These are phyloP conservation scores for Bos indicus DNA, from an alignment of 2,113 vertebrate species.

Conservation along the genomic window DNA sequence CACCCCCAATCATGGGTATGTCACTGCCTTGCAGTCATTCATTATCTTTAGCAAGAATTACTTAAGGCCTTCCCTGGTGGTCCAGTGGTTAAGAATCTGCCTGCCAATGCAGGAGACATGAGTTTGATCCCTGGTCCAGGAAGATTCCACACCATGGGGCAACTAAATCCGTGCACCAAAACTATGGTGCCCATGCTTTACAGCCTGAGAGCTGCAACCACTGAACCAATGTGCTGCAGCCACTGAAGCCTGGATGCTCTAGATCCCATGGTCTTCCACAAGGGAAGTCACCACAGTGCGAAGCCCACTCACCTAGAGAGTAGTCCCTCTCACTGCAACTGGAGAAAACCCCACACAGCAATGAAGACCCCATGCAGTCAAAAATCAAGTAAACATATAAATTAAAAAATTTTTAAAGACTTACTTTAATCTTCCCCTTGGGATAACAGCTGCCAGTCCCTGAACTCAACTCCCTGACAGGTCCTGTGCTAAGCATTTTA, in stretches of 20 bases:
- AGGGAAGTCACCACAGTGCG: neutral
- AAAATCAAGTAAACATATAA: neutral
- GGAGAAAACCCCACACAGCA: neutral
- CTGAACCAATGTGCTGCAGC: neutral
- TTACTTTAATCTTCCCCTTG: neutral
- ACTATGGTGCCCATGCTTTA: neutral
- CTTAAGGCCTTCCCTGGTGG: neutral
- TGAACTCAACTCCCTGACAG: neutral
- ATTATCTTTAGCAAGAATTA: neutral
- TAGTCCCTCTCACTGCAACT: neutral
- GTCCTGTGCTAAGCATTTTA: neutral
- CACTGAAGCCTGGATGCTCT: neutral
- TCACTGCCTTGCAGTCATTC: neutral
- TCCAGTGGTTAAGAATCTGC: neutral
- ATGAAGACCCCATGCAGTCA: neutral
- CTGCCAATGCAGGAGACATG: neutral
- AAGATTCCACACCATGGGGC: neutral
- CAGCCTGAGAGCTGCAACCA: neutral
- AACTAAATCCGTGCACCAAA: neutral
- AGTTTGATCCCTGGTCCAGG: neutral
- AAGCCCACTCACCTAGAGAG: neutral
- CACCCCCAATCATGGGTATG: neutral
- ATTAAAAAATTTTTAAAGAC: fast-evolving
- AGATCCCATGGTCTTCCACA: neutral
- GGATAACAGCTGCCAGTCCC: neutral